A percentile compares a stretch with the other conserved stretches of the same genome.
These are phyloP conservation scores for Staurois parvus DNA, from an alignment of 2,797 vertebrate genomes.

Conservation along the genomic window DNA sequence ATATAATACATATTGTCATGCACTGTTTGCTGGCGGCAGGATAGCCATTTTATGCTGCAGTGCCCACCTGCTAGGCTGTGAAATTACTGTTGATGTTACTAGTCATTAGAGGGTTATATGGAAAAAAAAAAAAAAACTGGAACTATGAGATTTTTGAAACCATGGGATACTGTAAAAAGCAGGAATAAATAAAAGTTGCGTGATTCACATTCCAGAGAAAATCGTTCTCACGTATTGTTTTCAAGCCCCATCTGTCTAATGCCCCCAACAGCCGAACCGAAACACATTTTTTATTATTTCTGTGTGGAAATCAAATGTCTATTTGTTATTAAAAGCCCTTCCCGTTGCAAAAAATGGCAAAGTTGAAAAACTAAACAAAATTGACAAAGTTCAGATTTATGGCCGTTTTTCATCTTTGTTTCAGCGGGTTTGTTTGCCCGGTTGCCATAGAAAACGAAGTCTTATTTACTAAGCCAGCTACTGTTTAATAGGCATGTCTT, in stretches of 20 bases:
- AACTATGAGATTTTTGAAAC: background rate
- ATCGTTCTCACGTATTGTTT: slow-evolving; percentile 13
- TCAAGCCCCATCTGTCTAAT: slow-evolving; percentile 1
- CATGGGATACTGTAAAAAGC: background rate
- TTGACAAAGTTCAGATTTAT: slow-evolving; percentile 87
- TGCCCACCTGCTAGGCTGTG: no score
- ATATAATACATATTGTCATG: no score
- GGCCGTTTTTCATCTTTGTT: slow-evolving; percentile 78
- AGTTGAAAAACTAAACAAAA: slow-evolving; percentile 84
- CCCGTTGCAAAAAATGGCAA: slow-evolving; percentile 77
- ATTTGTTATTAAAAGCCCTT: slow-evolving; percentile 82
- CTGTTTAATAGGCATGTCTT: slow-evolving; percentile 84
- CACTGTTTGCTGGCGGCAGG: no score
- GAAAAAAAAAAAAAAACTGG: background rate
- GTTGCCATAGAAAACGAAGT: slow-evolving; percentile 85
- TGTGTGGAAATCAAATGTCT: slow-evolving; percentile 75
- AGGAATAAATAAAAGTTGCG: slow-evolving; percentile 21
- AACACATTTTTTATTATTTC: slow-evolving; percentile 65
- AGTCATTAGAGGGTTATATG: background rate
- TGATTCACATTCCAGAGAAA: slow-evolving; percentile 32
- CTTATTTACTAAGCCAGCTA: slow-evolving; percentile 82
- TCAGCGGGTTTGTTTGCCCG: slow-evolving; percentile 77
- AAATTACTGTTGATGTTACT: background rate
- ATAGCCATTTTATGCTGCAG: no score
- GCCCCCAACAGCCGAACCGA: background rate